Conservation (phyloP, 2,113 vertebrate genomes). For the Macquaria ambigua region DNA sequence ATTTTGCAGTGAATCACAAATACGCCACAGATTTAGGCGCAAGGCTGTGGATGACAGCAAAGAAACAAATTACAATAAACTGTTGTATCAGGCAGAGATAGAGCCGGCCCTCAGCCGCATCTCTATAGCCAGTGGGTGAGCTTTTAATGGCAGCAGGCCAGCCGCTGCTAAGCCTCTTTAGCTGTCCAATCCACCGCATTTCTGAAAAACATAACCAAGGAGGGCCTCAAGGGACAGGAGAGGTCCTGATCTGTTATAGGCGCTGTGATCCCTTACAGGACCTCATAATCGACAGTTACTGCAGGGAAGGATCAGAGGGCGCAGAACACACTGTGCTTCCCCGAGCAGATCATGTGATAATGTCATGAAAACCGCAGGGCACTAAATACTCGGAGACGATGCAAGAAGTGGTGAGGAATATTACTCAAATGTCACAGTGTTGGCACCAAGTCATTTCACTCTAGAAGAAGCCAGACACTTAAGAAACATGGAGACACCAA, state of each 20-base stretch:
- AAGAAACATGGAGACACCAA: neutral
- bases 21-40: neutral
- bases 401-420: constrained; percentile 44
- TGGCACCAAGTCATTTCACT: constrained; percentile 8
- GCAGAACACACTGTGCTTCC: constrained; percentile 54
- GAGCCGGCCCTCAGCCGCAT: constrained; percentile 25
- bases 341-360: constrained; percentile 67
- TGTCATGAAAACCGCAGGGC: constrained; percentile 51
- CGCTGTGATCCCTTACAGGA: constrained; percentile 60
- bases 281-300: constrained; percentile 58
- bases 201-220: constrained; percentile 73
- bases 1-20: neutral
- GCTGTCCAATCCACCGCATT: constrained; percentile 67
- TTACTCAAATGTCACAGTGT: constrained; percentile 47
- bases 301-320: constrained; percentile 54
- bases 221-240: constrained; percentile 58
- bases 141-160: constrained; percentile 73
- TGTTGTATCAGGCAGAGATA: constrained; percentile 31
- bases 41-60: constrained; percentile 10
- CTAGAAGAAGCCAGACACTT: neutral
- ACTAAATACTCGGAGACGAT: constrained; percentile 27
- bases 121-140: constrained; percentile 51
- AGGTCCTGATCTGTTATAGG: constrained; percentile 58
- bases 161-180: constrained; percentile 82
- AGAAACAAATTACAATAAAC: constrained; percentile 22